Conservation (phyloP, 2,888 invertebrate genomes). For the Hypsopygia costalis region DNA sequence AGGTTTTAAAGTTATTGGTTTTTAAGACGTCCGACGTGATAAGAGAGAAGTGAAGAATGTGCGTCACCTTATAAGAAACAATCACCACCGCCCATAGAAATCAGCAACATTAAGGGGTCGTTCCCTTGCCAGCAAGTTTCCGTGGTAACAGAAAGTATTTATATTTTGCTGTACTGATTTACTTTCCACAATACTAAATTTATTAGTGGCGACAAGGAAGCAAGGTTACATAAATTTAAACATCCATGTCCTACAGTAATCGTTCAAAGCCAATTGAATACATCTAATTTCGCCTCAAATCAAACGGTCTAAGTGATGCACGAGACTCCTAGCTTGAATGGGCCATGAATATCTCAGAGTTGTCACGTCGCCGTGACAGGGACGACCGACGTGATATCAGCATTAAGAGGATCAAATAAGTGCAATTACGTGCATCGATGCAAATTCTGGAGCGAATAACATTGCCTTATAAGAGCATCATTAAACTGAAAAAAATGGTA, state of each 20-base stretch:
- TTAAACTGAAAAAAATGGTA: slow-evolving; percentile 58
- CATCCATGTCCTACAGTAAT: slow-evolving; percentile 2
- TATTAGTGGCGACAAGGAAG: too few relatives aligned
- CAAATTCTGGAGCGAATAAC: slow-evolving; percentile 61
- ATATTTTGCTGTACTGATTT: too few relatives aligned
- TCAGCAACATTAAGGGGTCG: too few relatives aligned
- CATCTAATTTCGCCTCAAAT: slow-evolving; percentile 23
- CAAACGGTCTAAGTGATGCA: slow-evolving; percentile 25
- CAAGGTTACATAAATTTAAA: slow-evolving; percentile 1
- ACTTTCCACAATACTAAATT: too few relatives aligned
- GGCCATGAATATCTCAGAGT: slow-evolving; percentile 45
- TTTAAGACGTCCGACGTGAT: too few relatives aligned
- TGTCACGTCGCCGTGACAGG: slow-evolving; percentile 24
- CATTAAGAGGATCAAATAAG: slow-evolving; percentile 34
- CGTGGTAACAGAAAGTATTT: too few relatives aligned
- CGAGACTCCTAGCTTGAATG: slow-evolving; percentile 36
- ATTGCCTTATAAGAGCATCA: slow-evolving; percentile 64
- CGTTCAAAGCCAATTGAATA: slow-evolving; percentile 13
- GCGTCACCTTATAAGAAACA: too few relatives aligned
- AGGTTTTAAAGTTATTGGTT: too few relatives aligned
- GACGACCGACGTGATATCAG: slow-evolving; percentile 33
- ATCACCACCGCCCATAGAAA: too few relatives aligned
- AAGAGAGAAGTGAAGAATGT: too few relatives aligned
- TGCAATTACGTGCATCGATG: slow-evolving; percentile 50
- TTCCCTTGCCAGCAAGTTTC: too few relatives aligned